Evolutionary conservation across 64 coral and sea anemone genomes (phyloP).

Genomic region (Orbicella faveolata): DNA sequence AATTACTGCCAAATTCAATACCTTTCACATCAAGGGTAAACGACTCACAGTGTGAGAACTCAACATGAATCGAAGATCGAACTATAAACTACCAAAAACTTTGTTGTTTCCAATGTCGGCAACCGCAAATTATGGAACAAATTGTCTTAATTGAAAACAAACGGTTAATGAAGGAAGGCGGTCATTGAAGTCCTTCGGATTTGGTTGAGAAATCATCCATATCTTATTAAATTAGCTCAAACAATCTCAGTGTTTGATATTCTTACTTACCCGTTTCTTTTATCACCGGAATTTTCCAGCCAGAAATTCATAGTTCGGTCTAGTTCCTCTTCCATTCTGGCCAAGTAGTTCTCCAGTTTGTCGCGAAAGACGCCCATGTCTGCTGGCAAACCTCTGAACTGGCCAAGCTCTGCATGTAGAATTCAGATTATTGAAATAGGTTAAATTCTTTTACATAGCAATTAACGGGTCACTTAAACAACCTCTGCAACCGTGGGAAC

Average conservation of each 20-base stretch:
- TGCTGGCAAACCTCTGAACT: not conserved
- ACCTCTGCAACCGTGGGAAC: not conserved
- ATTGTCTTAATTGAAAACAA: not conserved
- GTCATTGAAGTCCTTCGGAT: too few relatives aligned
- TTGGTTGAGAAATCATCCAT: slow-evolving; percentile 21
- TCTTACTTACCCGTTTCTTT: slow-evolving; percentile 78
- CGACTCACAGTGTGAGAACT: not conserved
- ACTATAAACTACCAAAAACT: not conserved
- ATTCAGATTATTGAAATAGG: slow-evolving; percentile 4
- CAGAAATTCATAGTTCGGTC: slow-evolving; percentile 71
- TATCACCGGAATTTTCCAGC: slow-evolving; percentile 74
- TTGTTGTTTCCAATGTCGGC: not conserved
- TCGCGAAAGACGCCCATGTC: slow-evolving; percentile 20
- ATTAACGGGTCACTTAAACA: not conserved
- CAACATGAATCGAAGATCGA: not conserved
- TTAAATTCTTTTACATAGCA: not conserved
- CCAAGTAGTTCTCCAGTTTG: slow-evolving; percentile 57
- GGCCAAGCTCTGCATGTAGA: not conserved
- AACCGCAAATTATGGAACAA: not conserved
- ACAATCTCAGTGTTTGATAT: not conserved
- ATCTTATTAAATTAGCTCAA: not conserved
- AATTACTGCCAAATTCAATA: not conserved
- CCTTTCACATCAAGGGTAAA: not conserved
- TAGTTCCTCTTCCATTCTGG: slow-evolving; percentile 84
- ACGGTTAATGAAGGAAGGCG: not conserved